These are phyloP conservation scores for Conops quadrifasciatus DNA, from an alignment of 2,888 invertebrate genomes.

Conservation along the genomic window DNA sequence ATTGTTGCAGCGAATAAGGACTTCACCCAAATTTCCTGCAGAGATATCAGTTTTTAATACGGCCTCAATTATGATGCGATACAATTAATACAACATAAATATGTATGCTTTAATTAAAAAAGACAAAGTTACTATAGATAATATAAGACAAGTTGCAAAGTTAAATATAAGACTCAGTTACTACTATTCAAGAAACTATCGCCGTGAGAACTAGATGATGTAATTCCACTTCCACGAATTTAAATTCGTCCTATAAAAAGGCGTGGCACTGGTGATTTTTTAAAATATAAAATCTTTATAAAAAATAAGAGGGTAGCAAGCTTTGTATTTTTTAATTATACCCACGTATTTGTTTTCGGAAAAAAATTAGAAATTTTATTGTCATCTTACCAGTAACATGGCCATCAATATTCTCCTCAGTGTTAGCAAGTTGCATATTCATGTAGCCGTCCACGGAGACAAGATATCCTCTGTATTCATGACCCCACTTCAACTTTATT, in stretches of 20 bases:
- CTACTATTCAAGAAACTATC: too few relatives aligned
- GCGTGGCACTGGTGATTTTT: too few relatives aligned
- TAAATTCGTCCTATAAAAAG: too few relatives aligned
- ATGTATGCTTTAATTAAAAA: too few relatives aligned
- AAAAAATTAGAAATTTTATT: background rate
- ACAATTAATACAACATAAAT: too few relatives aligned
- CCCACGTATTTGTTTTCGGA: background rate
- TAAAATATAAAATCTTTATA: too few relatives aligned
- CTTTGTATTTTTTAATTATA: background rate
- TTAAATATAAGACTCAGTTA: too few relatives aligned
- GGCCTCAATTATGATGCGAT: too few relatives aligned
- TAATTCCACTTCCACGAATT: too few relatives aligned
- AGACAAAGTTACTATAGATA: too few relatives aligned
- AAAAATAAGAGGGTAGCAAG: too few relatives aligned
- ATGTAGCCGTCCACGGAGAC: conserved; percentile 99
- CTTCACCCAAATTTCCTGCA: conserved; percentile 90
- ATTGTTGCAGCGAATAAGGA: conserved; percentile 96
- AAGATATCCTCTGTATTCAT: conserved; percentile 97
- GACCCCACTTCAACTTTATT: conserved; percentile 99
- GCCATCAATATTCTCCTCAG: conserved; percentile 97
- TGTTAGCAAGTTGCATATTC: conserved; percentile 97
- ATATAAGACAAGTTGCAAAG: background rate
- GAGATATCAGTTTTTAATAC: background rate
- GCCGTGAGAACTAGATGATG: too few relatives aligned
- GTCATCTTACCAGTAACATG: conserved; percentile 76